Base-by-base conservation (phyloP, 2,888 invertebrate species). In the Serrognathus titanus region DNA sequence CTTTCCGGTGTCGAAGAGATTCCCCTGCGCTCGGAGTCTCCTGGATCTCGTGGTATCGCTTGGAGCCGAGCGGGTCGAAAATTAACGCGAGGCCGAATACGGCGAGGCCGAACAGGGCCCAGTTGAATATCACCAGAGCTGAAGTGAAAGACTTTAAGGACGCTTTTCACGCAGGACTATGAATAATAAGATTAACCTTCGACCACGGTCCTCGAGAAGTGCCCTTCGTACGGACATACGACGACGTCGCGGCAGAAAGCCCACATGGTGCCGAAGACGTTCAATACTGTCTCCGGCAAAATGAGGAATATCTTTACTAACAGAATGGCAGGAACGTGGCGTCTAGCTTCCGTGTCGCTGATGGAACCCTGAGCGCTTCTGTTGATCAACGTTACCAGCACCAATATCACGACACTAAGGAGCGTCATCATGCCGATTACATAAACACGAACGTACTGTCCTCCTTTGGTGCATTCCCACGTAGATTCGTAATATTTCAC, bases 231-330 rank as follows among this genome's bases (percentile, higher is more conserved):
- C 13, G 82, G 82, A 75, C 90, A 90, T 37, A 85, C 79, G 51
- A 90, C 85, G 24, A 84, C 76, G 63, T 85, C 84, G 31, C 70
- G 62, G 68, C 87, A 87, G 71, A 89, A 88, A 66, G 89, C 86
- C 91, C 92, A 92, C 76, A 90, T 83, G 3, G 92, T 90, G 6
- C 92, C 92, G 77, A 92, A 81, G 53, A 89, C 82, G 69, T 92
- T 92, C 80, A 92, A 85, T 3, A 82, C 83, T 12, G 90, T 81
- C 78, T 94, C 94, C 9, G 90, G 89, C 24, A 92, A 69, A 64
- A 91, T 84, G 57, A 94, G 77, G 59, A 88, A 79, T 63, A 92
- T 81, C 75, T 90, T 90, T 67, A 88, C 70, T 64, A 90, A 84
- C 20, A 92, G 78, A 49, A 92, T 79, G 35, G 86, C 85, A 6